Base-by-base conservation (phyloP, 2,888 invertebrate genomes). In the Amaurobius ferox region DNA sequence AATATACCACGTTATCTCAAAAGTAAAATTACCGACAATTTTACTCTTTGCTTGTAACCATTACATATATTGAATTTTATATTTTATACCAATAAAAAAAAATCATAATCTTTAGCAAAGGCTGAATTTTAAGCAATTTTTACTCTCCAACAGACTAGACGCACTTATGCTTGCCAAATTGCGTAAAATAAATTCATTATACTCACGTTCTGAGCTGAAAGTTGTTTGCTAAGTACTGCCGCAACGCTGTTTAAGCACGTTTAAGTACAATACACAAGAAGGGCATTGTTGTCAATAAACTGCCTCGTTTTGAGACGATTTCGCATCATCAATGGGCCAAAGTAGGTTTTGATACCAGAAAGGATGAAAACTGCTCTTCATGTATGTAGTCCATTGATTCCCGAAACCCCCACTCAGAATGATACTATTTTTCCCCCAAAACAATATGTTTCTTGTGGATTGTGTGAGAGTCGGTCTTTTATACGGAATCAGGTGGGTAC, bases 341-440 rank as follows among this genome's bases (percentile, higher is more conserved):
- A 44, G 44, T 1, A 44, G 13, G 55, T 23, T 55, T 55, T 55
- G 55, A 55, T 55, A 23, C 5, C 44, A 1, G 2, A 3, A 55
- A n/a, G 23, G 23, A 55, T 55, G 23, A 55, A 55, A 55, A 55
- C 19, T 5, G 3, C 55, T 55, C 55, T 23, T 3, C 23, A 55
- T 55, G 55, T 55, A 55, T 55, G 55, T 55, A 55, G 55, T 55
- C 23, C 55, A 55, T 55, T 55, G 55, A 55, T 55, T 55, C 44
- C 44, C 9, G 44, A 44, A 44, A 44, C n/a, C n/a, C 55, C 55
- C 23, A n/a, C 23, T 23, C 55, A 1, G 55, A 55, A 55, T 55
- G 55, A 55, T 55, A 55, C 55, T 55, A 55, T 55, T 55, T 55
- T 55, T 23, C 55, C 55, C 19, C 19, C 19, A 55, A 55, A 55